phyloP scores from a whole-genome alignment of 2,113 vertebrate genomes.

The Marcusenius ussheri region DNA sequence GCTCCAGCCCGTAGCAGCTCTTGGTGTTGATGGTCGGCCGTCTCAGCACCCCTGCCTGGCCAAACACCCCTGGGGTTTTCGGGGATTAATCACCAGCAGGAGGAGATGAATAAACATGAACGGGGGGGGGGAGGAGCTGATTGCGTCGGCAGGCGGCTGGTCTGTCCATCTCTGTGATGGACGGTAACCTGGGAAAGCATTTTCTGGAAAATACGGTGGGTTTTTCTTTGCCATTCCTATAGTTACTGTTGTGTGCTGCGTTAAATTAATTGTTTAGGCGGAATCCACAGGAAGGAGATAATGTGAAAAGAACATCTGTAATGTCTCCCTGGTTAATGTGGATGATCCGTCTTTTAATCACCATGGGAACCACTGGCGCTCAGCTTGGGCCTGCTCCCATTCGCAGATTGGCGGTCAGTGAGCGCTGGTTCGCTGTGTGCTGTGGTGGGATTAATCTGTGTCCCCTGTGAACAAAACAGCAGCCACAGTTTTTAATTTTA shows the following conservation, averaged over 20 bases:
- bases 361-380: neutral
- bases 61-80: neutral
- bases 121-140: too few relatives aligned
- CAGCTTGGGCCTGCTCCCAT: neutral
- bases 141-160: neutral
- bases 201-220: neutral
- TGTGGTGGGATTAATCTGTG: neutral
- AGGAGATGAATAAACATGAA: constrained; percentile 2
- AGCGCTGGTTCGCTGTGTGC: neutral
- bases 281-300: neutral
- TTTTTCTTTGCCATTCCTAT: neutral
- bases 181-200: neutral
- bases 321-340: neutral
- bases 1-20: neutral
- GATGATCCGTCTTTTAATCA: neutral
- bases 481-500: neutral
- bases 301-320: constrained; percentile 1
- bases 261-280: neutral
- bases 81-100: neutral
- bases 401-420: neutral
- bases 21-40: neutral
- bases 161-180: neutral
- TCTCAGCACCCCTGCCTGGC: neutral
- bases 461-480: neutral
- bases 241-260: neutral